A percentile compares a stretch with the other conserved stretches of the same genome.
Conservation (phyloP, 2,113 vertebrate species). For the Pteropus alecto region DNA sequence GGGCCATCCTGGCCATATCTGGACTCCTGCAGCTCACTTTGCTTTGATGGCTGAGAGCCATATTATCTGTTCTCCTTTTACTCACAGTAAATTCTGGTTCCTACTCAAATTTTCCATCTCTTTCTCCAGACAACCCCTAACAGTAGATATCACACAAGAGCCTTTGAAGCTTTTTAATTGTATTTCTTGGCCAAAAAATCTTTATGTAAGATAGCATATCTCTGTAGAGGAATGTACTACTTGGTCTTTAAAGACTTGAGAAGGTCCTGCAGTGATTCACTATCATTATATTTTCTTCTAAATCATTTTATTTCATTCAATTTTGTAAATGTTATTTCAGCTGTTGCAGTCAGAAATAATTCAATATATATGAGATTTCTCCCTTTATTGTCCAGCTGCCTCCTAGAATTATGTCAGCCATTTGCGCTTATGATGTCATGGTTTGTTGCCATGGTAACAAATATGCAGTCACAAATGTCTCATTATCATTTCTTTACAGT, state of each 20-base stretch:
- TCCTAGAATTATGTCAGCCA: constrained; percentile 39
- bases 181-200: not conserved
- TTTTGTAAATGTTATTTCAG: constrained; percentile 48
- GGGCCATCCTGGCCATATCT: not conserved
- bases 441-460: constrained; percentile 36
- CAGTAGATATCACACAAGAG: not conserved
- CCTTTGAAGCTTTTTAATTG: not conserved
- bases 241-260: not conserved
- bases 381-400: constrained; percentile 19
- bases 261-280: not conserved
- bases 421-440: constrained; percentile 62
- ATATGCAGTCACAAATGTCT: constrained; percentile 34
- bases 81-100: not conserved
- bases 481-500: constrained; percentile 42
- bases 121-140: not conserved
- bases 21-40: not conserved
- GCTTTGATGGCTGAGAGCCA: not conserved
- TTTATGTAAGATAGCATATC: not conserved
- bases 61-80: not conserved
- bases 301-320: constrained; percentile 36
- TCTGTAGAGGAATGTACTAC: not conserved
- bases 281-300: constrained; percentile 25
- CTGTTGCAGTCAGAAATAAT: constrained; percentile 27
- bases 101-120: not conserved
- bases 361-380: constrained; percentile 5